These are phyloP conservation scores for Toxotes chatareus DNA, from an alignment of 2,113 vertebrate species.

Conservation along the genomic window DNA sequence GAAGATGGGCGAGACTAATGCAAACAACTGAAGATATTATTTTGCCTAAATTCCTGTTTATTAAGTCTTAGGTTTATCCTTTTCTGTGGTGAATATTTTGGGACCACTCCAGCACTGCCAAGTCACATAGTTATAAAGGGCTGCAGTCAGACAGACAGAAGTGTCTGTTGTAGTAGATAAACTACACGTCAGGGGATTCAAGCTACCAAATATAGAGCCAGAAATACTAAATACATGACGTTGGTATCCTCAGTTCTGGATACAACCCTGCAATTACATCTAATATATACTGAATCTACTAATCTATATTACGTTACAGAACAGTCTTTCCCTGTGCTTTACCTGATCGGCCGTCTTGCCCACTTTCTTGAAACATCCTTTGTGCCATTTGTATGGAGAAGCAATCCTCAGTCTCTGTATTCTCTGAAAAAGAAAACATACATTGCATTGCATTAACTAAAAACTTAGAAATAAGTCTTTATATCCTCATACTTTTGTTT, in stretches of 20 bases:
- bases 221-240: neutral
- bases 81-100: neutral
- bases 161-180: neutral
- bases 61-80: neutral
- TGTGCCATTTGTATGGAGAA: conserved; percentile 53
- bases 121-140: neutral
- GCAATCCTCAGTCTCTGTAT: conserved; percentile 14
- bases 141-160: neutral
- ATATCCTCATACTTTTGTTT: neutral
- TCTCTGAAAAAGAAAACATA: conserved; percentile 51
- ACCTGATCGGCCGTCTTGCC: conserved; percentile 73
- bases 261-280: neutral
- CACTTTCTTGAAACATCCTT: conserved; percentile 54
- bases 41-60: neutral
- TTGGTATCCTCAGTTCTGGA: no score
- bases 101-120: neutral
- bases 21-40: neutral
- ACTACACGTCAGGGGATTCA: neutral
- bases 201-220: neutral
- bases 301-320: no score
- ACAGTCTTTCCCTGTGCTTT: neutral
- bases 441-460: no score
- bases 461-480: no score
- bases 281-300: neutral
- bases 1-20: neutral